phyloP scores from a whole-genome alignment of 1,140 invertebrate genomes.

The Brachionus angularis region DNA sequence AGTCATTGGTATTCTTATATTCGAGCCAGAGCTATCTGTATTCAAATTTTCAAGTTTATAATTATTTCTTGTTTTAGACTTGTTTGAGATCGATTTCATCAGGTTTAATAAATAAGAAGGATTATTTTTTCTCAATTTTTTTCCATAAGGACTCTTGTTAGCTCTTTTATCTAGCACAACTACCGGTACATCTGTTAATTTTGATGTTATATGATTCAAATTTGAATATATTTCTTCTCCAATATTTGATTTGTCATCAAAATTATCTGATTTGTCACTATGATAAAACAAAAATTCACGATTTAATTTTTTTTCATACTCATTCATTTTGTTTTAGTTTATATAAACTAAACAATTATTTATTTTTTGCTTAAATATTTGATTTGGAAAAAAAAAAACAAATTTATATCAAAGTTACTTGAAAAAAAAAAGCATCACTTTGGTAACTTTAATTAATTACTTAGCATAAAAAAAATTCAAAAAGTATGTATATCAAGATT shows the following conservation, averaged over 20 bases:
- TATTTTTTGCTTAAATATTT: too few relatives aligned
- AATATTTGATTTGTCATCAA: background rate
- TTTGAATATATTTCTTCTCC: slow-evolving; percentile 2
- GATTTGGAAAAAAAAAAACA: too few relatives aligned
- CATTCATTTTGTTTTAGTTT: too few relatives aligned
- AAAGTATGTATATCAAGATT: too few relatives aligned
- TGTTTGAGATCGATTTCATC: slow-evolving; percentile 6
- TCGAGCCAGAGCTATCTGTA: background rate
- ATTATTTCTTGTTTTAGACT: background rate
- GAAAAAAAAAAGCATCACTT: too few relatives aligned
- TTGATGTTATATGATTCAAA: background rate
- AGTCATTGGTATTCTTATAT: background rate
- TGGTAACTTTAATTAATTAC: too few relatives aligned
- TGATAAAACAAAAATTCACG: slow-evolving; percentile 29
- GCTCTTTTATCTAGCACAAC: slow-evolving; percentile 10
- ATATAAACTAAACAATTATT: too few relatives aligned
- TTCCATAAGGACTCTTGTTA: background rate
- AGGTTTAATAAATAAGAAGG: slow-evolving; percentile 18
- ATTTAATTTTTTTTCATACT: slow-evolving; percentile 14
- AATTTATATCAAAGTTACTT: too few relatives aligned
- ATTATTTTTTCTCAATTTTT: background rate
- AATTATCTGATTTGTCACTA: background rate
- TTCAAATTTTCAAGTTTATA: background rate
- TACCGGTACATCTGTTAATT: slow-evolving; percentile 1
- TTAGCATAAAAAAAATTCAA: too few relatives aligned